A percentile compares a stretch with the other conserved stretches of the same genome.
phyloP scores from a whole-genome alignment of 1,140 invertebrate species.

The Paraescarpia echinospica region DNA sequence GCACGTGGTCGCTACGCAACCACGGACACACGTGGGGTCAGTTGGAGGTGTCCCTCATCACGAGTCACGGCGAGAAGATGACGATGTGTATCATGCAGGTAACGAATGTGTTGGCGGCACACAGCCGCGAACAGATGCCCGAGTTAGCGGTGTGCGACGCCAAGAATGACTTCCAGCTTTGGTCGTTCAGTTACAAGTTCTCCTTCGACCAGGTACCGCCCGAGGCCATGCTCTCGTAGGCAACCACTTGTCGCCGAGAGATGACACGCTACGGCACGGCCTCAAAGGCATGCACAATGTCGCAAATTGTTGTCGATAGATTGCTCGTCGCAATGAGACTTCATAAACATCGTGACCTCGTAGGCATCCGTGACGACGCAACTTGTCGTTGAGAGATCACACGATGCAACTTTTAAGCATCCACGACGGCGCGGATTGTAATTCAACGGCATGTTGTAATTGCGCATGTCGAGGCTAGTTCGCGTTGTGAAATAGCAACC shows the following conservation, averaged over 20 bases:
- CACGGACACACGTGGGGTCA: constrained; percentile 17
- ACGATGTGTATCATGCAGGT: constrained; percentile 25
- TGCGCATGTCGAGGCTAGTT: neutral
- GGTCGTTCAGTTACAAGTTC: constrained; percentile 30
- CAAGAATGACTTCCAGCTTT: constrained; percentile 26
- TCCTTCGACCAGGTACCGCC: constrained; percentile 21
- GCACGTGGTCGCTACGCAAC: constrained; percentile 19
- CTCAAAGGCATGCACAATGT: neutral
- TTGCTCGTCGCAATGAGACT: neutral
- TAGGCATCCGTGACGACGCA: neutral
- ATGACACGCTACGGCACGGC: neutral
- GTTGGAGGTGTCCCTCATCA: neutral
- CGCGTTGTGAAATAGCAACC: neutral
- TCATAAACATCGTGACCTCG: neutral
- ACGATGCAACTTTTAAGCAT: no score
- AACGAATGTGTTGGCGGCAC: constrained; percentile 23
- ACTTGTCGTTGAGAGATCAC: neutral
- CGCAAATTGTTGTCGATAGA: neutral
- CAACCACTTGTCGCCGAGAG: neutral
- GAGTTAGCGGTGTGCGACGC: constrained; percentile 25
- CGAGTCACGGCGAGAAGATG: neutral
- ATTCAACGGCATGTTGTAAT: no score
- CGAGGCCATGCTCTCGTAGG: neutral
- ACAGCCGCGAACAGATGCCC: constrained; percentile 29
- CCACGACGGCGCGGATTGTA: no score